These are phyloP conservation scores for Epirrhoe tristata DNA, from an alignment of 2,888 invertebrate genomes.

Conservation along the genomic window DNA sequence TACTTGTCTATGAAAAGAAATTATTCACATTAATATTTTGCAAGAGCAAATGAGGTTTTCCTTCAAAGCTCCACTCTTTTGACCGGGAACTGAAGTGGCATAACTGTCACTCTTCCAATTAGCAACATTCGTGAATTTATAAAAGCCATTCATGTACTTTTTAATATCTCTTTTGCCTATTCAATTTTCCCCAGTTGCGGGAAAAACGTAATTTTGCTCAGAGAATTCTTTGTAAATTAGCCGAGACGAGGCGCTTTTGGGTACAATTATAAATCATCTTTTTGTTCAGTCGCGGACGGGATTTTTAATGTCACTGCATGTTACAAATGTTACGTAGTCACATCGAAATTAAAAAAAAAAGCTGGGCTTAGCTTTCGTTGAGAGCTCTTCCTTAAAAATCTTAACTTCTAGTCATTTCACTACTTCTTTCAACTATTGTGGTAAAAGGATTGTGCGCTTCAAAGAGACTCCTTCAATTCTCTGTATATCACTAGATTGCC, in stretches of 20 bases:
- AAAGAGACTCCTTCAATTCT: no score
- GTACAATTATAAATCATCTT: conserved; percentile 69
- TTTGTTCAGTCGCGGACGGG: conserved; percentile 51
- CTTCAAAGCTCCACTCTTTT: conserved; percentile 22
- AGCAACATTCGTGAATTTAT: conserved; percentile 57
- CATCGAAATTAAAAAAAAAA: conserved; percentile 30
- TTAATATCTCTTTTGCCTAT: conserved; percentile 55
- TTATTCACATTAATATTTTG: not conserved
- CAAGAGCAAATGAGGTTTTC: conserved; percentile 3
- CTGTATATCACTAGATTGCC: no score
- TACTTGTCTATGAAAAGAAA: not conserved
- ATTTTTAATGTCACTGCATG: conserved; percentile 31
- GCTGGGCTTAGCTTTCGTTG: not conserved
- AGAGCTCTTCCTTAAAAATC: no score
- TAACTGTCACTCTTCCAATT: conserved; percentile 61
- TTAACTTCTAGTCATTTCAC: no score
- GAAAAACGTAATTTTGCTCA: conserved; percentile 58
- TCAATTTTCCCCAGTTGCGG: conserved; percentile 54
- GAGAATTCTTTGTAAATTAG: conserved; percentile 69
- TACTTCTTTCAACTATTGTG: no score
- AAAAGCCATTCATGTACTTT: conserved; percentile 60
- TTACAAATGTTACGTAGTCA: conserved; percentile 15
- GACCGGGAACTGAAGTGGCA: conserved; percentile 47
- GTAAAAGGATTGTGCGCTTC: no score
- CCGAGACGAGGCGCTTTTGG: conserved; percentile 57